These are phyloP conservation scores for Sebastes steindachneri DNA, from an alignment of 2,797 vertebrate species.

Conservation along the genomic window DNA sequence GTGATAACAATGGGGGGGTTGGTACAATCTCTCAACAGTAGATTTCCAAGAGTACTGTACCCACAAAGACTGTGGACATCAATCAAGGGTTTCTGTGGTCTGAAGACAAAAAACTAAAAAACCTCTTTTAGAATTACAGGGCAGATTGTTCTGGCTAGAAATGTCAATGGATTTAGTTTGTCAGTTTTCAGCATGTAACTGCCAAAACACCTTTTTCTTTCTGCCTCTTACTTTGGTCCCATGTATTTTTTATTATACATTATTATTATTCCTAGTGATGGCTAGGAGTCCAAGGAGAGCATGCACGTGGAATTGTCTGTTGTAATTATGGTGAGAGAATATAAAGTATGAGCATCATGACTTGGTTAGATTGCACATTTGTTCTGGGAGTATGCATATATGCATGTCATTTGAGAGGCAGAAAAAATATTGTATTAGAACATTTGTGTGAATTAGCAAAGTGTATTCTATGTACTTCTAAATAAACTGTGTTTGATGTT, in stretches of 20 bases:
- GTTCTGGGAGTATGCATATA: neutral
- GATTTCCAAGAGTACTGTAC: slow-evolving; percentile 30
- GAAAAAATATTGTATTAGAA: neutral
- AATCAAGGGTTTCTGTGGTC: slow-evolving; percentile 10
- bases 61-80: slow-evolving; percentile 34
- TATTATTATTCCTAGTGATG: neutral
- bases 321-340: neutral
- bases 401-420: neutral
- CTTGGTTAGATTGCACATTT: neutral
- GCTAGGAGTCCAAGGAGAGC: neutral
- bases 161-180: slow-evolving; percentile 30
- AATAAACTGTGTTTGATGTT: slow-evolving; percentile 47
- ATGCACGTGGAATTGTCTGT: neutral
- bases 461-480: slow-evolving; percentile 18
- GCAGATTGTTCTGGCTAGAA: slow-evolving; percentile 39
- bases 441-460: neutral
- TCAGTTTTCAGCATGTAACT: slow-evolving; percentile 12
- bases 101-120: slow-evolving; percentile 15
- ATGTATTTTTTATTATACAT: neutral
- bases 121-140: slow-evolving; percentile 67
- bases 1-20: slow-evolving; percentile 49
- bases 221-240: neutral
- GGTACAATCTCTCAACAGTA: slow-evolving; percentile 25
- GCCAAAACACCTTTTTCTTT: neutral
- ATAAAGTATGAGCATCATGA: neutral